Evolutionary conservation across 2,888 invertebrate species (phyloP), one percentile per base, ranked within the genome.

Genomic region (Andrena minutula): DNA sequence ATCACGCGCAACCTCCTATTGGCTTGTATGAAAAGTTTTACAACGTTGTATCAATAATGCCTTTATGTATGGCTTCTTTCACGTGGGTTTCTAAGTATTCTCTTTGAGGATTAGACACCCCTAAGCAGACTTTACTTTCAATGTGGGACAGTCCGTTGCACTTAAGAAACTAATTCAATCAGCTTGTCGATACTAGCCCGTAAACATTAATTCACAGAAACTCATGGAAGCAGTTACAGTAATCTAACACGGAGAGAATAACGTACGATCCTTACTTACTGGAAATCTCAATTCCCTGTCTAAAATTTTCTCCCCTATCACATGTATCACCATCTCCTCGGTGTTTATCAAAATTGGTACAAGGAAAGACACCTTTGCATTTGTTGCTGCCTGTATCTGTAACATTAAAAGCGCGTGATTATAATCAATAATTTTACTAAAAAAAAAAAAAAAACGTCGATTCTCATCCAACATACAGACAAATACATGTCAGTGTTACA

Each of bases 291-390:
- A 89, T 90, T 95, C 95, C 72, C 94, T 93, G 2, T 94, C 93
- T 61, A 96, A 92, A 71, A 94, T 89, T 69, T 93, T 91, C 12
- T 93, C 90, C 30, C 95, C 96, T 23, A 96, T 94, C 0, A 95
- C 95, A 90, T 96, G 95, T 28, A 96, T 94, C 51, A 94, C 94
- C 1, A 95, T 96, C 90, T 96, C 96, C 90, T 95, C 94, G 0
- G 95, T 94, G 8, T 95, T 94, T 20, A 93, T 91, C 70, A 95
- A 92, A 28, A 96, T 94, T 49, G 95, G 94, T 30, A 96, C 94
- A 75, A 95, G 92, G 77, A 96, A 94, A 1, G 94, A 95, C 53
- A 94, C 87, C 76, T 95, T 94, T 0, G 96, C 94, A 73, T 95
- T 95, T 75, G 95, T 95, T 84, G 92, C 92, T 58, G 86, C 83